Evolutionary conservation across 53 echinoderm and acorn worm genomes (phyloP), one percentile per base, ranked within the genome.

Genomic region (Henricia sp.): DNA sequence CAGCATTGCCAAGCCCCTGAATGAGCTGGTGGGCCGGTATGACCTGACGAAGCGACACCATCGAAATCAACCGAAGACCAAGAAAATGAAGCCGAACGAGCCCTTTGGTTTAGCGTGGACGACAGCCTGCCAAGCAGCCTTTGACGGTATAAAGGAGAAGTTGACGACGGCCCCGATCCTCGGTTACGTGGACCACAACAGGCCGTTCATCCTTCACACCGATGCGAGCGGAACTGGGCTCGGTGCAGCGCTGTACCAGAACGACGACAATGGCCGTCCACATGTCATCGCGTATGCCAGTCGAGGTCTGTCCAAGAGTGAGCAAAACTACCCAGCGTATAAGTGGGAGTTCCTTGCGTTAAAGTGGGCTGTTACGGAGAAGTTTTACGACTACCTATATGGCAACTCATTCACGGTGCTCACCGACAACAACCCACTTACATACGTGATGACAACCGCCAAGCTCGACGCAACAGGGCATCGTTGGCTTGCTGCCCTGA

Each of bases 311-410:
- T n/a, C n/a, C n/a, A 82, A 67, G 63, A 82, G 87, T 43, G 87
- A 91, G 77, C 44, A 44, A 0, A 90, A 86, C 52, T 86, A 90
- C 52, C 85, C 90, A 13, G 87, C 87, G 12, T 50, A 78, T 54
- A 91, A 87, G 55, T 51, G 80, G 37, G 90, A 90, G 24, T 90
- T 90, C 34, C 71, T 86, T 19, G 90, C 90, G 13, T 13, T 86
- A 1, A 90, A 90, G 82, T 91, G 87, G 87, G 87, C 91, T 0
- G 55, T 91, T 13, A 91, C 91, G 27, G 84, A 87, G 9, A 91
- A 91, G 70, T 91, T 91, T 28, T 17, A 53, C 12, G 87, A 87
- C 70, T 91, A 90, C 63, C 36, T 91, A 16, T 83, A 91, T 64
- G 87, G 87, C 37, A 37, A 17, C 29, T 23, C 50, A 13, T 91